A percentile compares a stretch with the other conserved stretches of the same genome.
Evolutionary conservation across 2,113 vertebrate species (phyloP).

Genomic region (Corydoras sp.): DNA sequence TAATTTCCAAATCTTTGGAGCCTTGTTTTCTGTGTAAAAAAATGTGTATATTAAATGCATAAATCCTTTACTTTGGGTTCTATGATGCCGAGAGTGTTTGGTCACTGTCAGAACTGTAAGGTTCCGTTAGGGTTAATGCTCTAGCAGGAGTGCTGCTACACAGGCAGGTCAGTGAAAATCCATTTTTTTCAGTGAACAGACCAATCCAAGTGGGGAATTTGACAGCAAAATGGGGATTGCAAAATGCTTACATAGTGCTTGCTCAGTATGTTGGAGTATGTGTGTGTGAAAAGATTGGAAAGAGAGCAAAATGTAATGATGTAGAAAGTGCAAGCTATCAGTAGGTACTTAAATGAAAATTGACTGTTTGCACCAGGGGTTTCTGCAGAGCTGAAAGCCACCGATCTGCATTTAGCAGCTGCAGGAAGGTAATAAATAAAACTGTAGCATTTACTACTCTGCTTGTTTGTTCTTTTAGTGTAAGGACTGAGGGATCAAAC

Average conservation of each 20-base stretch:
- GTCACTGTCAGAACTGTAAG: no score
- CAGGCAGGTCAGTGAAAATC: not conserved
- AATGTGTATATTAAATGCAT: no score
- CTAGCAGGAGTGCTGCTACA: no score
- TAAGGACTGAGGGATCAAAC: no score
- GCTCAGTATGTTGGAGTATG: conserved; percentile 11
- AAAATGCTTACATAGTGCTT: conserved; percentile 23
- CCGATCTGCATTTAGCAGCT: conserved; percentile 2
- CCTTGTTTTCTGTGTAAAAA: no score
- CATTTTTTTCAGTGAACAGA: conserved; percentile 13
- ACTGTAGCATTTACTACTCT: no score
- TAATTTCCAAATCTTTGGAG: no score
- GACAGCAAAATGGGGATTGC: conserved; percentile 10
- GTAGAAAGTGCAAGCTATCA: conserved; percentile 39
- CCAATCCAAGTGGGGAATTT: conserved; percentile 10
- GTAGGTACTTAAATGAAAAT: conserved; percentile 37
- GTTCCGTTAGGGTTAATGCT: no score
- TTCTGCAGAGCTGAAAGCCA: conserved; percentile 13
- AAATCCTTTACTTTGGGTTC: no score
- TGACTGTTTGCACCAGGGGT: conserved; percentile 15
- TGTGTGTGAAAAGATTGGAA: not conserved
- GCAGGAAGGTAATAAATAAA: not conserved
- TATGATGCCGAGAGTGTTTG: no score
- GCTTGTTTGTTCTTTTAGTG: no score
- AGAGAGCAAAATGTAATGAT: conserved; percentile 19